A percentile compares a stretch with the other conserved stretches of the same genome.
Evolutionary conservation across 2,113 vertebrate genomes (phyloP).

Genomic region (Erinaceus europaeus): DNA sequence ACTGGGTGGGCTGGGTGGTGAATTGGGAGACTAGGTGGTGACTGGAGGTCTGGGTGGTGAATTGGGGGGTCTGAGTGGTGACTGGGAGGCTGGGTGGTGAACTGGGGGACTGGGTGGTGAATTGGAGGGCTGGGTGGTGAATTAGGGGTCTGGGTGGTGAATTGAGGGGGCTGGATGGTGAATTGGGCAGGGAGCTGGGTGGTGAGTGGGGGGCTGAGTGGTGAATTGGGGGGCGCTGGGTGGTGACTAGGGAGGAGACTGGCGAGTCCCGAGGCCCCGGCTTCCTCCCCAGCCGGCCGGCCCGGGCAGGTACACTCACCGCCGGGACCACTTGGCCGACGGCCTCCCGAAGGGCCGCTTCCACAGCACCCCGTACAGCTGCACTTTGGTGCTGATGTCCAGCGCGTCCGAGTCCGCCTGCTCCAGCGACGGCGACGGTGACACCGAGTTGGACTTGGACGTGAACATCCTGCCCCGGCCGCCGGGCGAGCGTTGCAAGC

Average conservation of each 20-base stretch:
- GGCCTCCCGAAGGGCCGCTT: slow-evolving; percentile 95
- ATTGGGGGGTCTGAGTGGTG: slow-evolving; percentile 38
- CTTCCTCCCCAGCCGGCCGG: background rate
- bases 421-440: slow-evolving; percentile 92
- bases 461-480: slow-evolving; percentile 82
- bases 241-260: no score
- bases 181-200: slow-evolving; percentile 27
- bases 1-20: no score
- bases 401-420: slow-evolving; percentile 90
- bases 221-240: no score
- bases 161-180: background rate
- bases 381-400: slow-evolving; percentile 98
- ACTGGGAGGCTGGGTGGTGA: no score
- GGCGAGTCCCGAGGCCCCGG: background rate
- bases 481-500: slow-evolving; percentile 4
- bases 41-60: background rate
- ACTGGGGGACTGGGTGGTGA: no score
- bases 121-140: background rate
- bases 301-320: slow-evolving; percentile 81
- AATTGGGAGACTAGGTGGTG: no score
- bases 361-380: slow-evolving; percentile 96
- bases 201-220: no score
- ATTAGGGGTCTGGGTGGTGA: slow-evolving; percentile 42
- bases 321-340: slow-evolving; percentile 96
- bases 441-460: slow-evolving; percentile 84